Evolutionary conservation across 1,140 invertebrate genomes (phyloP), one percentile per base, ranked within the genome.

Genomic region (Oppia nitens): DNA sequence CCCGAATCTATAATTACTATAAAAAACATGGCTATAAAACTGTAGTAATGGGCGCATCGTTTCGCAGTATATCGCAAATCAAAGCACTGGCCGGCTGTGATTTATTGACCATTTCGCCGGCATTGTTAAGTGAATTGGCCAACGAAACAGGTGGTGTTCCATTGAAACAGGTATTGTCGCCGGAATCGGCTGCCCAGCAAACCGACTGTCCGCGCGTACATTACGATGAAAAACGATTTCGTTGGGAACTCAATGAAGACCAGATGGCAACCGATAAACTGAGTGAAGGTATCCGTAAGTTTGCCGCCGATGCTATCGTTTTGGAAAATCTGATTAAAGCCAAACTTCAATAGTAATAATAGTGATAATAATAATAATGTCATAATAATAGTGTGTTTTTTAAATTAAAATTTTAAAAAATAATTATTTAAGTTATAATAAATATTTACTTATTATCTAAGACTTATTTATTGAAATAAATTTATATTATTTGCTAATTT

Each of bases 41-140:
- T 0, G 85, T 91, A 58, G 92, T 99, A 0, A 99, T 99, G 96
- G 96, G 94, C 24, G 96, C 96, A 17, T 98, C 95, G 0, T 99
- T 99, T 75, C 78, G 96, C 60, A 99, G 98, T 75, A 79, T 81
- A 51, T 83, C 83, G 47, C 87, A 99, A 78, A 93, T 99, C 59
- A 81, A 80, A 62, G 90, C 87, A 52, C 75, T 99, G n/a, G 84
- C 87, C 59, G 96, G 96, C 27, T 98, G 93, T 74, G 96, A 99
- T 74, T 78, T 94, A 12, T 76, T 99, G n/a, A 99, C 95, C 6
- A 98, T 99, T 48, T 55, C 62, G 21, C 62, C 62, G 12, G 28
- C 49, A 17, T 47, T 63, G 26, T 49, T 63, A 21, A 47, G 25
- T 6, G 45, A 63, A 55, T 32, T 63, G 20, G 50, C 45, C 20